Evolutionary conservation across 2,888 invertebrate species (phyloP).

Genomic region (Lasiommata megera): DNA sequence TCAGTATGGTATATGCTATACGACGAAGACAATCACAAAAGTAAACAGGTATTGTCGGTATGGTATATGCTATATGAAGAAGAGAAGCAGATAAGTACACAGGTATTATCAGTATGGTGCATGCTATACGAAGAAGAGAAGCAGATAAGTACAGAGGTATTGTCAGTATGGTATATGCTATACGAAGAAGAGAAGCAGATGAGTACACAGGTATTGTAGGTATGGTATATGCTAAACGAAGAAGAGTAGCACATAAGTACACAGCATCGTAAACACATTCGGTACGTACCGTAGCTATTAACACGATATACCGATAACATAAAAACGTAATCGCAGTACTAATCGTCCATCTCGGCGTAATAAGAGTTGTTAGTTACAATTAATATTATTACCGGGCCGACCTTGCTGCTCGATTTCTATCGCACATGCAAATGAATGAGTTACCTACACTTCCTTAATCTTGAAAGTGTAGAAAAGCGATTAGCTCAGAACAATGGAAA

Average conservation of each 20-base stretch:
- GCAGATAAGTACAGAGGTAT: no score
- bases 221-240: no score
- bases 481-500: constrained; percentile 54
- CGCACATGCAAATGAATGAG: constrained; percentile 67
- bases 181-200: no score
- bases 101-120: no score
- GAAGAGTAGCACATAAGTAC: not conserved
- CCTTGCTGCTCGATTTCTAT: constrained; percentile 71
- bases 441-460: constrained; percentile 63
- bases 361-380: constrained; percentile 46
- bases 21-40: no score
- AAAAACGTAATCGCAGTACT: constrained; percentile 35
- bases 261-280: not conserved
- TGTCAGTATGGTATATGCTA: no score
- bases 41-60: no score
- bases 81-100: no score
- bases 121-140: no score
- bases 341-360: constrained; percentile 46
- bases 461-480: constrained; percentile 72
- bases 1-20: no score
- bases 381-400: constrained; percentile 55
- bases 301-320: constrained; percentile 27
- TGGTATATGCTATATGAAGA: no score
- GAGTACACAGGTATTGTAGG: no score
- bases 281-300: constrained; percentile 3